Conservation (phyloP, 2,888 invertebrate genomes). For the Xanthorhoe designata region DNA sequence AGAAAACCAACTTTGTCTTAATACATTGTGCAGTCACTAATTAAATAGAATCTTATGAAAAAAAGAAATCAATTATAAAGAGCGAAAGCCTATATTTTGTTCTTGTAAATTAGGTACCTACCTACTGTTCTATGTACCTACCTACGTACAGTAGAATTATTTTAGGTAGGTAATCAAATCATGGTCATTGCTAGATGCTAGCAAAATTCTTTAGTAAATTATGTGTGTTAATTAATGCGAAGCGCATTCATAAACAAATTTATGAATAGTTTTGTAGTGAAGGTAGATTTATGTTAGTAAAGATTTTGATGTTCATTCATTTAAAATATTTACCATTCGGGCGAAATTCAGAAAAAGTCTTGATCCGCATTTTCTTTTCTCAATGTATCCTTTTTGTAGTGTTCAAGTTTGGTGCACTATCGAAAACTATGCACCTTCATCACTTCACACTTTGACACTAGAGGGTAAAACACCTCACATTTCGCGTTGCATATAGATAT, state of each 20-base stretch:
- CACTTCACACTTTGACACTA: conserved; percentile 75
- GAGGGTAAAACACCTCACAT: conserved; percentile 74
- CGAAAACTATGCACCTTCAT: conserved; percentile 72
- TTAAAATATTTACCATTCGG: conserved; percentile 78
- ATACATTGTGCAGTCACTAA: neutral
- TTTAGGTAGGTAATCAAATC: too few relatives aligned
- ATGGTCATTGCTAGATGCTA: too few relatives aligned
- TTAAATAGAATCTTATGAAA: neutral
- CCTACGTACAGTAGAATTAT: too few relatives aligned
- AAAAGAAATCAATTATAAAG: too few relatives aligned
- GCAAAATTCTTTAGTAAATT: too few relatives aligned
- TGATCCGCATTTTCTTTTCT: conserved; percentile 85
- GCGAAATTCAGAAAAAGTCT: conserved; percentile 78
- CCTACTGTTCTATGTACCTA: too few relatives aligned
- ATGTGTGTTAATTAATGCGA: too few relatives aligned
- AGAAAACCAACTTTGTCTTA: neutral
- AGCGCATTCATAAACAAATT: neutral
- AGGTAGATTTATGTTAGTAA: conserved; percentile 1
- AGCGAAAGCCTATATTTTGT: too few relatives aligned
- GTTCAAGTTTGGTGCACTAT: conserved; percentile 75
- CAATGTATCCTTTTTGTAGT: conserved; percentile 83
- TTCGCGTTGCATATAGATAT: conserved; percentile 71
- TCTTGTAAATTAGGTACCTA: neutral
- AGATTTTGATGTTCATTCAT: neutral
- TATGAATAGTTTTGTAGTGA: conserved; percentile 5